These are phyloP conservation scores for Onychostruthus taczanowskii DNA, from an alignment of 2,113 vertebrate genomes.

Conservation along the genomic window DNA sequence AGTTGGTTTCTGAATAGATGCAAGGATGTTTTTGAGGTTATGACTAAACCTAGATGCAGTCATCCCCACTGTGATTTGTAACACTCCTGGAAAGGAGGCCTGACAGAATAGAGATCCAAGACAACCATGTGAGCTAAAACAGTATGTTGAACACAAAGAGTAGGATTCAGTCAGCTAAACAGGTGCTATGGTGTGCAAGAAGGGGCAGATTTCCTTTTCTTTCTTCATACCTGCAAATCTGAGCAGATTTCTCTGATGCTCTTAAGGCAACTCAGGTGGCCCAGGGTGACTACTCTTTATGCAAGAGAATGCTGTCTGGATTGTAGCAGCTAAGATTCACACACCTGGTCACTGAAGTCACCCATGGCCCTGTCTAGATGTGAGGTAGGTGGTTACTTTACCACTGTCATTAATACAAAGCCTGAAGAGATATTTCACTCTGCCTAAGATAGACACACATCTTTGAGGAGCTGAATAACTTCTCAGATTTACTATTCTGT, in stretches of 20 bases:
- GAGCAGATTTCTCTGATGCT: neutral
- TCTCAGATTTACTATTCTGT: neutral
- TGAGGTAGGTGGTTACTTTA: neutral
- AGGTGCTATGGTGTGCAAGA: neutral
- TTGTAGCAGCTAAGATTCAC: neutral
- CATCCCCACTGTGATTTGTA: neutral
- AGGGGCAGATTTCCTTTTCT: neutral
- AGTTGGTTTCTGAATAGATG: neutral
- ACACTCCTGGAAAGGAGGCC: neutral
- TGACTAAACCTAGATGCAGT: neutral
- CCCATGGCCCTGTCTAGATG: neutral
- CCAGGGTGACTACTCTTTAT: neutral
- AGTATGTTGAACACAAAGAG: neutral
- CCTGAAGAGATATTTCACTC: neutral
- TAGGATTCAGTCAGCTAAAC: neutral
- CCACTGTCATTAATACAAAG: neutral
- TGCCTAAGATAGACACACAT: fast-evolving
- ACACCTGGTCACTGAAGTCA: neutral
- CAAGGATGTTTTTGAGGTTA: neutral
- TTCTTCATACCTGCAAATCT: neutral
- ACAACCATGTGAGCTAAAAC: neutral
- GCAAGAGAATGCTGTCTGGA: neutral
- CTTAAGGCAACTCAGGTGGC: neutral
- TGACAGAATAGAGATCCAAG: neutral
- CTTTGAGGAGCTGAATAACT: neutral